These are phyloP conservation scores for Dasypolia templi DNA, from an alignment of 2,888 invertebrate species.

Conservation along the genomic window DNA sequence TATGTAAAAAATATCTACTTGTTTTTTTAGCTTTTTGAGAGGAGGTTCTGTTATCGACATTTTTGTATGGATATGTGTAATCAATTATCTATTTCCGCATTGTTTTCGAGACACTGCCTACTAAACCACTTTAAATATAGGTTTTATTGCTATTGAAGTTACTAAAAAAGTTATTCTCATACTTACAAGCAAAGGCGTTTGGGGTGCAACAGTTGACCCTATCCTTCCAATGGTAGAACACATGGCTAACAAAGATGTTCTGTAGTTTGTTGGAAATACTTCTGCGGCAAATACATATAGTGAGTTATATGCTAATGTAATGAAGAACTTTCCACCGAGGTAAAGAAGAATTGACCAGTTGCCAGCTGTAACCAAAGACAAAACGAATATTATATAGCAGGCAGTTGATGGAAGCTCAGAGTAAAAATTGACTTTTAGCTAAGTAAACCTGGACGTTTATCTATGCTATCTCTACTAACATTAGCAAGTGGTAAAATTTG, in stretches of 20 bases:
- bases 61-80: neutral
- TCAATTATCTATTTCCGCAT: too few species aligned
- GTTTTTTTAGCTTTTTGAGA: neutral
- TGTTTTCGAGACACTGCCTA: neutral
- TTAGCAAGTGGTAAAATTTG: too few species aligned
- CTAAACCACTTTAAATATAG: neutral
- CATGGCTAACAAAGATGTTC: slow-evolving; percentile 92
- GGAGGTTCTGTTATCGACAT: neutral
- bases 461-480: too few species aligned
- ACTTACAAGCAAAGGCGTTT: slow-evolving; percentile 92
- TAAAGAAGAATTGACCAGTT: slow-evolving; percentile 90
- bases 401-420: too few species aligned
- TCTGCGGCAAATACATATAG: slow-evolving; percentile 93
- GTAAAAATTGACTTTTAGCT: neutral
- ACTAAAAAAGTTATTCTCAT: neutral
- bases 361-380: slow-evolving; percentile 81
- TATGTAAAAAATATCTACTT: neutral
- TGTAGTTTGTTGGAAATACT: slow-evolving; percentile 92
- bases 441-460: neutral
- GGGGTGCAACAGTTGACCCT: slow-evolving; percentile 92
- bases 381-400: neutral
- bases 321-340: slow-evolving; percentile 92
- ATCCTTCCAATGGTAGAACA: slow-evolving; percentile 93
- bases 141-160: neutral
- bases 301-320: slow-evolving; percentile 92